These are phyloP conservation scores for Phylloscopus trochilus DNA, from an alignment of 2,113 vertebrate species.

Conservation along the genomic window DNA sequence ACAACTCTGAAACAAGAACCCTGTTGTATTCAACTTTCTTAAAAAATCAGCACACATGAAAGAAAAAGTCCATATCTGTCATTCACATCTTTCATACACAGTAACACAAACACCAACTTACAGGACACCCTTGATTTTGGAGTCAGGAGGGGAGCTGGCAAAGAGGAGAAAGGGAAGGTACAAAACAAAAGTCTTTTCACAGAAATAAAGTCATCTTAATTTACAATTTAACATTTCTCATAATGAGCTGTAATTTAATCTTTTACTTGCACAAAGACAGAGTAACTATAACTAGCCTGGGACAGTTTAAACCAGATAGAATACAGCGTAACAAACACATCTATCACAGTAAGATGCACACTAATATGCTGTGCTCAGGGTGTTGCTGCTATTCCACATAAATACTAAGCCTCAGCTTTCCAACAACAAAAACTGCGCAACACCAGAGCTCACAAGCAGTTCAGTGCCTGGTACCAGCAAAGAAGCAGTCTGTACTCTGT, in stretches of 20 bases:
- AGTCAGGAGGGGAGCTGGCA: background rate
- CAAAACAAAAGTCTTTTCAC: background rate
- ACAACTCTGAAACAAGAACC: background rate
- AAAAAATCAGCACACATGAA: background rate
- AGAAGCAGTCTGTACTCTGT: background rate
- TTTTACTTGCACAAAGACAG: background rate
- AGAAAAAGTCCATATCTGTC: background rate
- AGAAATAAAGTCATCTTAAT: background rate
- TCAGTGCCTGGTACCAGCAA: fast-evolving
- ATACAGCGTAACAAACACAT: background rate
- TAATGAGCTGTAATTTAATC: background rate
- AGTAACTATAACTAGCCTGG: background rate
- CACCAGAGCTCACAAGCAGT: background rate
- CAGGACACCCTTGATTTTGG: background rate
- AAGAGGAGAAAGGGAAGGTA: background rate
- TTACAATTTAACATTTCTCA: background rate
- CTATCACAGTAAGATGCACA: background rate
- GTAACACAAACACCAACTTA: background rate
- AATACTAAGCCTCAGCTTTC: background rate
- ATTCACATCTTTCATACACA: background rate
- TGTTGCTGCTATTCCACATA: background rate
- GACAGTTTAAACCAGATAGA: background rate
- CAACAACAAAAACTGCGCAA: background rate
- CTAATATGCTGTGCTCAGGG: background rate
- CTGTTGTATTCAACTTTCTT: background rate